Conservation (phyloP, 2,888 invertebrate species). For the Eupelmus urozonus region DNA sequence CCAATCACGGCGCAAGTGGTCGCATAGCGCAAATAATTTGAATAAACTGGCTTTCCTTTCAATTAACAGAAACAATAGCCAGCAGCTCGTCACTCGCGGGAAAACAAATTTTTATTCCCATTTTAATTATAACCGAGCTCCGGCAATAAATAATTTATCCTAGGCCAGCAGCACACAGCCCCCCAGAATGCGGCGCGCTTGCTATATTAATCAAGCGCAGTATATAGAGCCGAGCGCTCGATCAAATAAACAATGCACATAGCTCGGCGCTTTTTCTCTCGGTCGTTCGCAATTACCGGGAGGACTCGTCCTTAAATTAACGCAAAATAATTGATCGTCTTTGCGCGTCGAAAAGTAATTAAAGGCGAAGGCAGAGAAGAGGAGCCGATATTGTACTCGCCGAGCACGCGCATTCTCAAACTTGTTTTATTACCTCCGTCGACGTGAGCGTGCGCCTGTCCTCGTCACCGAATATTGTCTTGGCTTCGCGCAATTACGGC, state of each 20-base stretch:
- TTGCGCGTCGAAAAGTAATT: conserved; percentile 52
- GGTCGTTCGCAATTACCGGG: conserved; percentile 32
- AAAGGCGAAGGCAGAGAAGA: conserved; percentile 31
- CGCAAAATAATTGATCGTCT: conserved; percentile 48
- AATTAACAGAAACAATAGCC: background rate
- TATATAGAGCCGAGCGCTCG: background rate
- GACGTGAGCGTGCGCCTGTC: no score
- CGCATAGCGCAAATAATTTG: background rate
- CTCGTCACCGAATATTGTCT: conserved; percentile 31
- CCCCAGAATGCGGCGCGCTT: no score
- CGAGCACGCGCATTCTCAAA: conserved; percentile 27
- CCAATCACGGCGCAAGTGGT: no score
- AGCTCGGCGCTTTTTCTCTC: background rate
- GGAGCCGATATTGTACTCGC: conserved; percentile 17
- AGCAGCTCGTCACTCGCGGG: no score
- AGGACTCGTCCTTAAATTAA: conserved; percentile 41
- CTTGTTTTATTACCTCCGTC: conserved; percentile 37
- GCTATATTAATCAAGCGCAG: conserved; percentile 18
- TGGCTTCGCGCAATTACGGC: conserved; percentile 7
- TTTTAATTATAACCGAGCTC: background rate
- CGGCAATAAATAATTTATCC: background rate
- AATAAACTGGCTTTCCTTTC: background rate
- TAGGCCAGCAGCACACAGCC: no score
- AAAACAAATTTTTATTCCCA: background rate
- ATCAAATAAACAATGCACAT: background rate